phyloP scores from a whole-genome alignment of 92 coral and sea anemone genomes.

The Parazoanthus darwini region DNA sequence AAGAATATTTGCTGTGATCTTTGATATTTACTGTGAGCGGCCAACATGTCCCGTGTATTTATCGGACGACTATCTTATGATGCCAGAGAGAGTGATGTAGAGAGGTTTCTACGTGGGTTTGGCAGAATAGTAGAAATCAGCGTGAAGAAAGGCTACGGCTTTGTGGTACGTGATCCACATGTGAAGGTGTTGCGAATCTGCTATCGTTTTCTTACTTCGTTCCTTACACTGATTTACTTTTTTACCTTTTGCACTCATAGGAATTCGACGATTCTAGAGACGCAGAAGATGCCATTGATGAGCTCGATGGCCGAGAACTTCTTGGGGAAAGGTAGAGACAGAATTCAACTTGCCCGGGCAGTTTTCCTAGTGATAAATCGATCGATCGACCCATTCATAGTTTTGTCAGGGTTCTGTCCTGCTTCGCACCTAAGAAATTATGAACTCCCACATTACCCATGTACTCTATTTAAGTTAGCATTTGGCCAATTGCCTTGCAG shows the following conservation, averaged over 20 bases:
- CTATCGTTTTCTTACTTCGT: neutral
- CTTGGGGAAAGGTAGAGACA: conserved; percentile 73
- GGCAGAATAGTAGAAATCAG: conserved; percentile 79
- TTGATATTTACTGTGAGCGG: neutral
- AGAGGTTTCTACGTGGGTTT: conserved; percentile 76
- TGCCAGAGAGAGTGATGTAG: conserved; percentile 82
- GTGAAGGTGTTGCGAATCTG: too few species aligned
- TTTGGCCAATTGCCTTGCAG: too few species aligned
- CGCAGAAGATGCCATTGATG: conserved; percentile 92
- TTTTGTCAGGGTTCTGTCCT: neutral
- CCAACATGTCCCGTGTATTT: conserved; percentile 79
- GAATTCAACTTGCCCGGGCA: too few species aligned
- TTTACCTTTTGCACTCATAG: conserved; percentile 29
- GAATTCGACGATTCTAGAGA: conserved; percentile 93
- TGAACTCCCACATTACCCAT: too few species aligned
- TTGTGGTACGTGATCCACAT: conserved; percentile 61
- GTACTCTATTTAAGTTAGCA: too few species aligned
- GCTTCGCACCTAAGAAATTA: neutral
- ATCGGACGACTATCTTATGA: conserved; percentile 76
- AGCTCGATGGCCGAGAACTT: conserved; percentile 77
- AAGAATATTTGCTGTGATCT: neutral
- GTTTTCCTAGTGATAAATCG: too few species aligned
- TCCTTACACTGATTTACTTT: neutral
- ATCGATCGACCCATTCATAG: neutral
- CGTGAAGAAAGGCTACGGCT: conserved; percentile 88